These are phyloP conservation scores for Amitus sp. DNA, from an alignment of 2,888 invertebrate species.

Conservation along the genomic window DNA sequence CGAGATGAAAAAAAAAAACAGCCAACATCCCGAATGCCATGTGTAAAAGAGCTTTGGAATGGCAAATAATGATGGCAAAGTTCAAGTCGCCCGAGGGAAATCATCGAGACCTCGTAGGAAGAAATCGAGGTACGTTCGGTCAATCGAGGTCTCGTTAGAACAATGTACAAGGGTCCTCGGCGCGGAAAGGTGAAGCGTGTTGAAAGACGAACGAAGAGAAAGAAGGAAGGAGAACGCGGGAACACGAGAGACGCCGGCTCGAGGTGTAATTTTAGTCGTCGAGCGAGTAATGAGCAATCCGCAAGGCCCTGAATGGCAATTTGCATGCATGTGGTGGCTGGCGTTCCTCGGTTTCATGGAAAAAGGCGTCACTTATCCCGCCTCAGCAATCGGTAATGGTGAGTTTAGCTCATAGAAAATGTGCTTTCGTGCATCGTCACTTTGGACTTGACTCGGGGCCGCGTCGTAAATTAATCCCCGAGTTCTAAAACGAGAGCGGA, in stretches of 20 bases:
- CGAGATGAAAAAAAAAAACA: no score
- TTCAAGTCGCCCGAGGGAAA: not conserved
- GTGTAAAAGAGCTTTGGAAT: no score
- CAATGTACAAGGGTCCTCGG: slow-evolving; percentile 15
- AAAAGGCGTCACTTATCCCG: slow-evolving; percentile 23
- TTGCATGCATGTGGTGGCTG: slow-evolving; percentile 42
- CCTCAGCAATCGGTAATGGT: slow-evolving; percentile 17
- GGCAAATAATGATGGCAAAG: not conserved
- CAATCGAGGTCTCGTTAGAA: slow-evolving; percentile 25
- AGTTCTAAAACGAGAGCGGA: no score
- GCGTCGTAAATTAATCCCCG: no score
- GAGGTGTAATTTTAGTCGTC: slow-evolving; percentile 55
- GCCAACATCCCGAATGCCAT: no score
- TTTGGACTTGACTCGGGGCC: no score
- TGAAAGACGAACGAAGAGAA: slow-evolving; percentile 6
- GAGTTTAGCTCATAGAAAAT: not conserved
- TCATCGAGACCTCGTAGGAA: slow-evolving; percentile 10
- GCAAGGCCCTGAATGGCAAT: slow-evolving; percentile 54
- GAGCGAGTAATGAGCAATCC: slow-evolving; percentile 57
- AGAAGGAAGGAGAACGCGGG: not conserved
- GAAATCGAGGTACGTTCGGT: slow-evolving; percentile 9
- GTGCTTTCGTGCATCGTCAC: no score
- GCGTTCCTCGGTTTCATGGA: slow-evolving; percentile 33
- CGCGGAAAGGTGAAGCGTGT: slow-evolving; percentile 1
- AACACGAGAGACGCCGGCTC: slow-evolving; percentile 15